phyloP scores from a whole-genome alignment of 1,140 invertebrate genomes.

The Hycleus phaleratus region DNA sequence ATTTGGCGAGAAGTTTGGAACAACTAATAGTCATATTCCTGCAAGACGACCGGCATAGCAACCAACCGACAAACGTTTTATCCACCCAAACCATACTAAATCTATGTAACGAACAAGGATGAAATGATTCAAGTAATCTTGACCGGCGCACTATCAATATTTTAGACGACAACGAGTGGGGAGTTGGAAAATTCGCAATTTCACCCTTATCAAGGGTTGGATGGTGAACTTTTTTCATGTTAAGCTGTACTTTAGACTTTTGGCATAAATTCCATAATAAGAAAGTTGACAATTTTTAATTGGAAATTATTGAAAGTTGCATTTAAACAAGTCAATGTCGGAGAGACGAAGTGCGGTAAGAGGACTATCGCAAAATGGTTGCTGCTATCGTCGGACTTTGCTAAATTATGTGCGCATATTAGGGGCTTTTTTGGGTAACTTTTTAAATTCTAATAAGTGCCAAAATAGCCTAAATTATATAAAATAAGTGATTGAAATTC shows the following conservation, averaged over 20 bases:
- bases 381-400: conserved; percentile 20
- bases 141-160: conserved; percentile 25
- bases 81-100: conserved; percentile 3
- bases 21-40: conserved; percentile 25
- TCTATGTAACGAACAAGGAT: conserved; percentile 2
- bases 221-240: not conserved
- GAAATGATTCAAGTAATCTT: conserved; percentile 24
- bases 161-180: conserved; percentile 15
- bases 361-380: conserved; percentile 30
- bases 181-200: conserved; percentile 17
- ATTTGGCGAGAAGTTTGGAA: conserved; percentile 14
- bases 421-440: no score
- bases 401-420: conserved; percentile 14
- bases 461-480: no score
- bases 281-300: conserved; percentile 19
- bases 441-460: no score
- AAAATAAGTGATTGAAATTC: no score
- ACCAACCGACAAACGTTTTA: conserved; percentile 28
- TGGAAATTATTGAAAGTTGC: conserved; percentile 16
- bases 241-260: not conserved
- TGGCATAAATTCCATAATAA: conserved; percentile 12
- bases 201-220: conserved; percentile 7
- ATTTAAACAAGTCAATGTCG: conserved; percentile 23
- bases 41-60: conserved; percentile 27
- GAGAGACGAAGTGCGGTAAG: conserved; percentile 23